A percentile compares a stretch with the other conserved stretches of the same genome.
phyloP scores from a whole-genome alignment of 2,888 invertebrate species.

The Trypoxylon attenuatum region DNA sequence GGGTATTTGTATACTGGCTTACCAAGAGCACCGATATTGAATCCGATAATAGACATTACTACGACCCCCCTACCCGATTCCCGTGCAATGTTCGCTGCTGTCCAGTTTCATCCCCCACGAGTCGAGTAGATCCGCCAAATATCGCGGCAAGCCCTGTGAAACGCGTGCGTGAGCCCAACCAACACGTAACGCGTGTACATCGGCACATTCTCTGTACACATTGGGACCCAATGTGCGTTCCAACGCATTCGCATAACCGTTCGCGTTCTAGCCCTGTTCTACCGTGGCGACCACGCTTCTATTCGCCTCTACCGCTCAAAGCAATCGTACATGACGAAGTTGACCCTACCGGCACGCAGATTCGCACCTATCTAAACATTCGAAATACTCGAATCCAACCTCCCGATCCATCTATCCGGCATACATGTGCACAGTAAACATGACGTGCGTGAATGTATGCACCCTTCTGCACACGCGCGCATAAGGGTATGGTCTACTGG shows the following conservation, averaged over 20 bases:
- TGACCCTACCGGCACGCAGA: constrained; percentile 15
- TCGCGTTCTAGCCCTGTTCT: constrained; percentile 8
- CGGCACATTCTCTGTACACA: too few relatives aligned
- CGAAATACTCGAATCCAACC: constrained; percentile 23
- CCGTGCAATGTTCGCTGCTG: constrained; percentile 25
- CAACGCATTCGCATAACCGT: constrained; percentile 12
- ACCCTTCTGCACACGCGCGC: neutral
- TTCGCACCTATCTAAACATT: constrained; percentile 39
- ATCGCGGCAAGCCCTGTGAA: constrained; percentile 48
- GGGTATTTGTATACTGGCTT: constrained; percentile 73
- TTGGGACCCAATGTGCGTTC: constrained; percentile 14
- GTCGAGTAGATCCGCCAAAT: constrained; percentile 49
- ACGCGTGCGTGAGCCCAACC: constrained; percentile 52
- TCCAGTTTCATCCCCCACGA: constrained; percentile 8
- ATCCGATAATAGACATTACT: constrained; percentile 74
- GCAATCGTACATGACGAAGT: constrained; percentile 25
- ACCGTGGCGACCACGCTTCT: constrained; percentile 3
- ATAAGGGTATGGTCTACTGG: neutral
- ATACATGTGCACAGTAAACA: constrained; percentile 28
- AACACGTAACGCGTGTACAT: too few relatives aligned
- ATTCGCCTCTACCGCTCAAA: constrained; percentile 14
- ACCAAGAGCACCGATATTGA: constrained; percentile 73
- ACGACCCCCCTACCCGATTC: constrained; percentile 44
- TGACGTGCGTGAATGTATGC: too few relatives aligned
- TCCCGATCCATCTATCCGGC: constrained; percentile 7